Evolutionary conservation across 2,113 vertebrate genomes (phyloP), one percentile per base, ranked within the genome.

Genomic region (Nycticebus coucang): DNA sequence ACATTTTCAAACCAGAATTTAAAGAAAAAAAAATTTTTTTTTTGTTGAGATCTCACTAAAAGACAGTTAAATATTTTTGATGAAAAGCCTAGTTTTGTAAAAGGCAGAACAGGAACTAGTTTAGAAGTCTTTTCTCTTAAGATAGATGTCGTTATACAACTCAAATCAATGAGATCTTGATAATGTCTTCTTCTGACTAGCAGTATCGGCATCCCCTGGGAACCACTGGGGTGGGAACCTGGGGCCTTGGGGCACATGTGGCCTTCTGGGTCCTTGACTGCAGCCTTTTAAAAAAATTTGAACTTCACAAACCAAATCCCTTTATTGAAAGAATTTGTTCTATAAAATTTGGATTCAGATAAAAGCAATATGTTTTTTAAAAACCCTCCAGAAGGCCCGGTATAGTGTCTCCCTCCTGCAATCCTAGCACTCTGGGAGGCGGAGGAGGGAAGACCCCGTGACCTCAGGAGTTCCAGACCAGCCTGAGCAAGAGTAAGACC

Each of bases 1-100:
- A 81, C 33, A 86, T n/a, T 30, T 79, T 60, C 28, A 72, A 86
- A 30, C 2, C 17, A 83, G 30, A 95, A 69, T 77, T 74, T 87
- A 91, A 95, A 92, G 33, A 93, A 96, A 95, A 92, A 26, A 93
- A 96, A 91, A 68, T 69, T 83, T 88, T 7, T 50, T 17, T 19
- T 77, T 14, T 17, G 74, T 68, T 24, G 77, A 80, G 33, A 87
- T 57, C n/a, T 45, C n/a, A 35, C 22, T 87, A 60, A 35, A 87
- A 37, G 30, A 18, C 55, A 77, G 5, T n/a, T 77, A 81, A 77
- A 57, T 53, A 45, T 24, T 53, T 15, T 53, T 77, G 50, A 37
- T 81, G 59, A 77, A 71, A 78, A 50, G 1, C 11, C 59, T 22
- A 59, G 7, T 55, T 60, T 81, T 62, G 22, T 68, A 81, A n/a